A percentile compares a stretch with the other conserved stretches of the same genome.
These are phyloP conservation scores for Yponomeuta evonymella DNA, from an alignment of 2,888 invertebrate genomes.

Conservation along the genomic window DNA sequence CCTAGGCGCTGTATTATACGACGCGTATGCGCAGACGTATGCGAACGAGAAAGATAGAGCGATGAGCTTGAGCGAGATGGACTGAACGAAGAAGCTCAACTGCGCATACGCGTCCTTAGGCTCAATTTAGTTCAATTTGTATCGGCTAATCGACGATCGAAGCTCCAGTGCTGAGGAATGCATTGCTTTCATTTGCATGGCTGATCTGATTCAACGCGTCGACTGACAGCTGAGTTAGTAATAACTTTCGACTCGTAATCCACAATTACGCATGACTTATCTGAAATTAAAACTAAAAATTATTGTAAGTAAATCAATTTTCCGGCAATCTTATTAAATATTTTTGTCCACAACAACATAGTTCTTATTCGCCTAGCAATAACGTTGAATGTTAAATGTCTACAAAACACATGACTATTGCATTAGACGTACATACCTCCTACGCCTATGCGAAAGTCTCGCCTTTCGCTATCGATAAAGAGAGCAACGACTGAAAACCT, in stretches of 20 bases:
- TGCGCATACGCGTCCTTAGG: no score
- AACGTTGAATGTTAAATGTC: neutral
- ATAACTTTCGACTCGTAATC: neutral
- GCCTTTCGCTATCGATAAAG: no score
- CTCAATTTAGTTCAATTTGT: no score
- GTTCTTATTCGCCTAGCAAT: neutral
- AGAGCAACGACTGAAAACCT: no score
- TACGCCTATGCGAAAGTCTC: no score
- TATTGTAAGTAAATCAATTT: neutral
- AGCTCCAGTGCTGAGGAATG: no score
- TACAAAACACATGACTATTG: neutral
- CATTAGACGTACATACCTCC: neutral
- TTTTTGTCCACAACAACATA: neutral
- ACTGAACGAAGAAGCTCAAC: no score
- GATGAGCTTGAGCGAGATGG: no score
- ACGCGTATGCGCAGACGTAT: no score
- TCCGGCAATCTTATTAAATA: neutral
- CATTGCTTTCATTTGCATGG: neutral
- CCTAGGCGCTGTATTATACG: no score
- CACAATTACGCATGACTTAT: neutral
- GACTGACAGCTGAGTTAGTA: neutral
- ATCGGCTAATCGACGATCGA: no score
- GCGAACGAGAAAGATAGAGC: no score
- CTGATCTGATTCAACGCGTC: neutral
- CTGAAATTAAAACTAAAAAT: neutral